These are phyloP conservation scores for Calcarius lapponicus DNA, from an alignment of 2,797 vertebrate species.

Conservation along the genomic window DNA sequence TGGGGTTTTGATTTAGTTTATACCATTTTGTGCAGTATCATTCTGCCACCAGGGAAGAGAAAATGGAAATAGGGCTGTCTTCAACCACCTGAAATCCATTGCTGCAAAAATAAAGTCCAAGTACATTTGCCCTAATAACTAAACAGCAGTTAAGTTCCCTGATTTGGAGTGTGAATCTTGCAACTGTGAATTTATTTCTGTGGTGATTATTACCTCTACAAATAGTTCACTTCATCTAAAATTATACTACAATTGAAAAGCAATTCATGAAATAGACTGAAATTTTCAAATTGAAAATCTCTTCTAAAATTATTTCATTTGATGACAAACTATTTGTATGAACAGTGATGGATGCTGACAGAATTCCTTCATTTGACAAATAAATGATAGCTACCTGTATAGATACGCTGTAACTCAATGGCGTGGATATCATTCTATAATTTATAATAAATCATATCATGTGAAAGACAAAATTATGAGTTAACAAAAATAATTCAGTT, in stretches of 20 bases:
- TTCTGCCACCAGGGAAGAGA: background rate
- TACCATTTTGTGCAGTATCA: rapidly evolving
- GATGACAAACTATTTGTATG: background rate
- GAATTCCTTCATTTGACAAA: background rate
- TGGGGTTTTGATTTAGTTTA: background rate
- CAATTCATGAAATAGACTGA: background rate
- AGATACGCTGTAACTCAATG: background rate
- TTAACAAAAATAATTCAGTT: background rate
- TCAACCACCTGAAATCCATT: background rate
- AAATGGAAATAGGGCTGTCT: background rate
- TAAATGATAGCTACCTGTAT: background rate
- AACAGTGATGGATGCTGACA: background rate
- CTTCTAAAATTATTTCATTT: background rate
- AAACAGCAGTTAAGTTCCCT: background rate
- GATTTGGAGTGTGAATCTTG: background rate
- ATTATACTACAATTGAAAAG: background rate
- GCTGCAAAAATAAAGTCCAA: background rate
- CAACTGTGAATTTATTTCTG: background rate
- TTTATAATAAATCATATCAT: background rate
- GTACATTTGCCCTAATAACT: background rate
- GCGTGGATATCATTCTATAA: background rate
- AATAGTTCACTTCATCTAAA: background rate
- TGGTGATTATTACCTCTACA: background rate
- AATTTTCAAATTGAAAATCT: background rate
- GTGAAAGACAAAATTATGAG: background rate